Evolutionary conservation across 2,113 vertebrate genomes (phyloP).

Genomic region (Sander lucioperca): DNA sequence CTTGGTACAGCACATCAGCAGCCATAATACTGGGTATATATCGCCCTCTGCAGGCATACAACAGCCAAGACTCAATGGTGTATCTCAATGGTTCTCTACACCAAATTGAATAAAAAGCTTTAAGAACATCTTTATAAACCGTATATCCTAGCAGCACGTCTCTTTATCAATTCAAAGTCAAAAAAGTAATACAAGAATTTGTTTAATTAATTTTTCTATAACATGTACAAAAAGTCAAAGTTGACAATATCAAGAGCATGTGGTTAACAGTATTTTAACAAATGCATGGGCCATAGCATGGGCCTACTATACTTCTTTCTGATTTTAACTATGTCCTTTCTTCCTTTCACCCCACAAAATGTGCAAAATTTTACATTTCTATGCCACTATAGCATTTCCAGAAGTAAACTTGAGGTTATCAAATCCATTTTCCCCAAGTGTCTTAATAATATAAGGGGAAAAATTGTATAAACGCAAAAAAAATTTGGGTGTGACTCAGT

Average conservation of each 20-base stretch:
- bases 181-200: constrained; percentile 2
- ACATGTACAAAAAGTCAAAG: constrained; percentile 20
- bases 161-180: background rate
- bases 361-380: background rate
- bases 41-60: constrained; percentile 47
- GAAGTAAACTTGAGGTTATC: background rate
- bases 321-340: background rate
- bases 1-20: background rate
- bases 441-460: background rate
- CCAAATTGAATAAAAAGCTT: background rate
- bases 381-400: too few species aligned
- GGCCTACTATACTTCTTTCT: background rate
- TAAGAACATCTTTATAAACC: background rate
- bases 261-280: constrained; percentile 8
- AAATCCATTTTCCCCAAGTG: background rate
- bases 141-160: background rate
- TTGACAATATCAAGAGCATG: background rate
- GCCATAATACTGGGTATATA: background rate
- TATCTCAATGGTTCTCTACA: background rate
- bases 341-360: background rate
- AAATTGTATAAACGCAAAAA: background rate
- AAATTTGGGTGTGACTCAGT: background rate
- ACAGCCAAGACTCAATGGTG: background rate
- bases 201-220: constrained; percentile 20
- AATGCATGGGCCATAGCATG: background rate